A percentile compares a stretch with the other conserved stretches of the same genome.
These are phyloP conservation scores for Diarsia mendica DNA, from an alignment of 2,888 invertebrate genomes.

Conservation along the genomic window DNA sequence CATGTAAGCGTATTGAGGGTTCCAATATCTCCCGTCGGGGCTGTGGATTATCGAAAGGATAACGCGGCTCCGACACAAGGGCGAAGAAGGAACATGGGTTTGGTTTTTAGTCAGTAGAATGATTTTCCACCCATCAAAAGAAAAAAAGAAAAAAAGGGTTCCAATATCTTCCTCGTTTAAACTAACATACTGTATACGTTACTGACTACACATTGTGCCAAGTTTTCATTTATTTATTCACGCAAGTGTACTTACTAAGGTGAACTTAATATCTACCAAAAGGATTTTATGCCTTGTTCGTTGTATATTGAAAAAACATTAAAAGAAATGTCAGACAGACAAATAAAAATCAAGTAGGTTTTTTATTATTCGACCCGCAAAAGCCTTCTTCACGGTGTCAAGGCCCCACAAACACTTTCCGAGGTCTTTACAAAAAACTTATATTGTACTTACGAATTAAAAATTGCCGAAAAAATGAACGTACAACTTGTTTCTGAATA, in stretches of 20 bases:
- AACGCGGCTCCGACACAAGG: too few relatives aligned
- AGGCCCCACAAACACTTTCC: slow-evolving; percentile 36
- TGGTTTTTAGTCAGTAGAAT: too few relatives aligned
- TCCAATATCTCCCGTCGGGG: too few relatives aligned
- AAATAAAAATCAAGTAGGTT: slow-evolving; percentile 40
- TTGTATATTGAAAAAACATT: not conserved
- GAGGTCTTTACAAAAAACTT: slow-evolving; percentile 52
- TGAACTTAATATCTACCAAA: not conserved
- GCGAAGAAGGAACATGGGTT: too few relatives aligned
- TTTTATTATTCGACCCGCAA: slow-evolving; percentile 32
- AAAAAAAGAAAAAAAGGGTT: too few relatives aligned
- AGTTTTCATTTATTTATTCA: not conserved
- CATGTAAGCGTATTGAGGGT: too few relatives aligned
- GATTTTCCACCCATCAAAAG: too few relatives aligned
- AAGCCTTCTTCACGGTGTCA: slow-evolving; percentile 50
- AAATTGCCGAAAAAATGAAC: not conserved
- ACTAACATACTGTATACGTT: too few relatives aligned
- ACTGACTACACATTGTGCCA: not conserved
- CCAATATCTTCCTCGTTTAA: too few relatives aligned
- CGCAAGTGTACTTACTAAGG: not conserved
- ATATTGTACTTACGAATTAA: slow-evolving; percentile 16
- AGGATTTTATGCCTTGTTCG: not conserved
- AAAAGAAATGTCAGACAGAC: slow-evolving; percentile 33
- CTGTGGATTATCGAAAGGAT: too few relatives aligned
- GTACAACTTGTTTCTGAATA: not conserved